These are phyloP conservation scores for Epistrophe grossulariae DNA, from an alignment of 2,888 invertebrate species.

Conservation along the genomic window DNA sequence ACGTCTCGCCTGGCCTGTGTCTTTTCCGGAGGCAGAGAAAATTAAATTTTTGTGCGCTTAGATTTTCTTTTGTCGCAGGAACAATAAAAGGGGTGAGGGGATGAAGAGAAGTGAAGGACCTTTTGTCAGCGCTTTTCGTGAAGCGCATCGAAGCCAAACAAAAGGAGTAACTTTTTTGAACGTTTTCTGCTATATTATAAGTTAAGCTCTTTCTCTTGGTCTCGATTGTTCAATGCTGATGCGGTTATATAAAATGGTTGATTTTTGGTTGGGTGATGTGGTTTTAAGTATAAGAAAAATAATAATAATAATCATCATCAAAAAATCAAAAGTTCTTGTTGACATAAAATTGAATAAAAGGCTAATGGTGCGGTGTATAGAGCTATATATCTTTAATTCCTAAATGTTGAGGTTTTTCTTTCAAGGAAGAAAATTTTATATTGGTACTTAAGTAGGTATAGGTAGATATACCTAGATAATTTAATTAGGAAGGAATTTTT, in stretches of 20 bases:
- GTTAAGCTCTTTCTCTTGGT: background rate
- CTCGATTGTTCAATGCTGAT: conserved; percentile 23
- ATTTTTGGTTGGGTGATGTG: background rate
- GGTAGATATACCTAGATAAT: no score
- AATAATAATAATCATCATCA: conserved; percentile 23
- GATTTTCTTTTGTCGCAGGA: background rate
- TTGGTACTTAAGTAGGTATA: no score
- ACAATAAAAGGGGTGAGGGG: background rate
- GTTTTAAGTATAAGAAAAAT: background rate
- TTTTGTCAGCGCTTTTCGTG: conserved; percentile 27
- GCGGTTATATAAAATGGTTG: conserved; percentile 2
- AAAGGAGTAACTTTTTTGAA: conserved; percentile 36
- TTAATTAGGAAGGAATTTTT: no score
- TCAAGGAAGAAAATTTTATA: no score
- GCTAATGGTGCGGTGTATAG: conserved; percentile 23
- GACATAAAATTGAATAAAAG: conserved; percentile 44
- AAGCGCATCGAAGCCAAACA: conserved; percentile 11
- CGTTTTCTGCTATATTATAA: conserved; percentile 11
- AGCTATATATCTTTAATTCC: background rate
- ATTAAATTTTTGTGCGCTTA: conserved; percentile 49
- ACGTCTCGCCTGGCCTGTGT: conserved; percentile 2
- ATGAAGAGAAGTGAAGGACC: background rate
- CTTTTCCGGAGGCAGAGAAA: conserved; percentile 14
- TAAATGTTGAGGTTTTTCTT: conserved; percentile 28
- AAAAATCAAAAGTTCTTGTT: conserved; percentile 44